Percentiles rank a stretch among this genome's conserved stretches.
These are phyloP conservation scores for Eleginops maclovinus DNA, from an alignment of 2,113 vertebrate species.

Conservation along the genomic window DNA sequence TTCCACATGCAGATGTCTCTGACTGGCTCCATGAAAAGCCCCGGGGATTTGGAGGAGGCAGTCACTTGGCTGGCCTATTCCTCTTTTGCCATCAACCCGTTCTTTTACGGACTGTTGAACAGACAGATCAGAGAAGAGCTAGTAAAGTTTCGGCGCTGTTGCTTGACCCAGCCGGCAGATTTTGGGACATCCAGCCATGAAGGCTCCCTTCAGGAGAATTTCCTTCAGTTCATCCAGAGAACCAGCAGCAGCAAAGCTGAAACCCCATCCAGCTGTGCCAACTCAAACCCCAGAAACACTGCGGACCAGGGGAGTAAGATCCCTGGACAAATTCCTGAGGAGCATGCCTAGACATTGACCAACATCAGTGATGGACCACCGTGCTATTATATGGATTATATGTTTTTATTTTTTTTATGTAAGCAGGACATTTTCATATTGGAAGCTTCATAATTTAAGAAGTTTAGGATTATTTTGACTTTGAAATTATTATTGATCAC, in stretches of 20 bases:
- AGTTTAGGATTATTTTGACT: not conserved
- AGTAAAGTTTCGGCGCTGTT: slow-evolving; percentile 87
- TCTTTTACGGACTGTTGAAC: slow-evolving; percentile 93
- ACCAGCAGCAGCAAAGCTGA: slow-evolving; percentile 83
- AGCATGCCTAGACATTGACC: slow-evolving; percentile 66
- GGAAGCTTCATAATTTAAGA: not conserved
- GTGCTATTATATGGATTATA: not conserved
- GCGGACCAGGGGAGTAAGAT: slow-evolving; percentile 78
- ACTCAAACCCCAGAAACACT: slow-evolving; percentile 80
- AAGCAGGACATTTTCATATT: not conserved
- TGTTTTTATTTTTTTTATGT: not conserved
- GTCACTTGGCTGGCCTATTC: slow-evolving; percentile 95
- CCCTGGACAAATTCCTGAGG: slow-evolving; percentile 86
- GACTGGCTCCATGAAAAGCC: slow-evolving; percentile 68
- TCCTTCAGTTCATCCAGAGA: slow-evolving; percentile 90
- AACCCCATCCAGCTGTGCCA: slow-evolving; percentile 75
- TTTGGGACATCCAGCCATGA: slow-evolving; percentile 85
- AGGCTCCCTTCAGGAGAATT: slow-evolving; percentile 88
- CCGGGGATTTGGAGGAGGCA: slow-evolving; percentile 83
- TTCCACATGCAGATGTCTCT: slow-evolving; percentile 90
- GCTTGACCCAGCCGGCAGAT: slow-evolving; percentile 71
- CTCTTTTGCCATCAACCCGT: slow-evolving; percentile 93
- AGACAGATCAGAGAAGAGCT: slow-evolving; percentile 92
- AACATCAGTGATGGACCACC: slow-evolving; percentile 56
- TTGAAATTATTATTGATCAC: not conserved